Conservation (phyloP, 1,140 invertebrate genomes). For the Glossosoma conforme region DNA sequence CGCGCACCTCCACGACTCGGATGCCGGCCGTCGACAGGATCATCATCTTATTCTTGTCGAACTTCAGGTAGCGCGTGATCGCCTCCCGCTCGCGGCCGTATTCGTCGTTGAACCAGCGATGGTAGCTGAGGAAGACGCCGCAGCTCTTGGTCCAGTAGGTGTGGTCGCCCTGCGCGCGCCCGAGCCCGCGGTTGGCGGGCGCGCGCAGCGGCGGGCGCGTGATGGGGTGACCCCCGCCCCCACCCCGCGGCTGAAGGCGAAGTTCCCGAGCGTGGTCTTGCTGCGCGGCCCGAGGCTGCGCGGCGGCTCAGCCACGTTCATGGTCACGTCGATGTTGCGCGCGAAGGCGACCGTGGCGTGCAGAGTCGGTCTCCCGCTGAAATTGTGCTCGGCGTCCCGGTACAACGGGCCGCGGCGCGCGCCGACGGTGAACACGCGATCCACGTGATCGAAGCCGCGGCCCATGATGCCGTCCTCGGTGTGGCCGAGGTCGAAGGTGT, state of each 20-base stretch:
- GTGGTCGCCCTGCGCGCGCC: no score
- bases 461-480: conserved; percentile 90
- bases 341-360: conserved; percentile 45
- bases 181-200: no score
- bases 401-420: conserved; percentile 43
- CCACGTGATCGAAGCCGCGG: conserved; percentile 85
- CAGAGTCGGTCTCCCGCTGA: conserved; percentile 43
- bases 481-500: conserved; percentile 92
- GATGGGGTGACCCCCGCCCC: conserved; percentile 46
- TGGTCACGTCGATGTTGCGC: conserved; percentile 48
- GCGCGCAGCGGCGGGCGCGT: conserved; percentile 48
- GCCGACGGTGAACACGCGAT: conserved; percentile 64
- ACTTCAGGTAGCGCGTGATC: conserved; percentile 50
- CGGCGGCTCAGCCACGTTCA: conserved; percentile 47
- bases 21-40: conserved; percentile 61
- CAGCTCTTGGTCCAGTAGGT: conserved; percentile 66
- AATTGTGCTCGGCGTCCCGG: conserved; percentile 49
- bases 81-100: conserved; percentile 49
- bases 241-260: conserved; percentile 49
- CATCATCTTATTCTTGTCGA: conserved; percentile 53
- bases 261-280: conserved; percentile 50
- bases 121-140: conserved; percentile 60
- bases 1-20: conserved; percentile 63
- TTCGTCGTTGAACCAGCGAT: conserved; percentile 55
- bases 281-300: conserved; percentile 46